Percentiles rank a stretch among this genome's conserved stretches.
These are phyloP conservation scores for Eupithecia subumbrata DNA, from an alignment of 2,888 invertebrate species.

Conservation along the genomic window DNA sequence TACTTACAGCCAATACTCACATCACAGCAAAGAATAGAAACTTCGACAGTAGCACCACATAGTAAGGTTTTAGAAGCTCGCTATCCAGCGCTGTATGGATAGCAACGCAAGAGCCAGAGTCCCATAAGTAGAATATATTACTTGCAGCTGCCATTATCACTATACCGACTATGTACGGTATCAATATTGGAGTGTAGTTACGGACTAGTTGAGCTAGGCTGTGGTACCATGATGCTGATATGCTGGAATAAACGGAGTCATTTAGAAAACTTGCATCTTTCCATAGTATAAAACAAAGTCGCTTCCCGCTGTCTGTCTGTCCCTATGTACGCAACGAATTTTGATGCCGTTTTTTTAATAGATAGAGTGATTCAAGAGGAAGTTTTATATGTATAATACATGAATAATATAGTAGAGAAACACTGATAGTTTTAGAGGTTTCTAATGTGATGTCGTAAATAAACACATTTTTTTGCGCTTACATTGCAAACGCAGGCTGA, in stretches of 20 bases:
- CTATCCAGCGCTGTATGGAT: conserved; percentile 84
- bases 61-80: conserved; percentile 79
- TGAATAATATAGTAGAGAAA: too few species aligned
- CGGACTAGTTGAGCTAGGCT: conserved; percentile 86
- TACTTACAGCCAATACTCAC: conserved; percentile 19
- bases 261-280: too few species aligned
- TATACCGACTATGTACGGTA: conserved; percentile 87
- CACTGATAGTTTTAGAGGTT: too few species aligned
- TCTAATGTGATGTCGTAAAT: too few species aligned
- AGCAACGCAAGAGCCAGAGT: conserved; percentile 16
- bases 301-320: too few species aligned
- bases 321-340: too few species aligned
- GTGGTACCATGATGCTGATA: conserved; percentile 83
- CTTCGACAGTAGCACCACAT: conserved; percentile 45
- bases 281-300: too few species aligned
- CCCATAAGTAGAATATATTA: conserved; percentile 61
- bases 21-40: conserved; percentile 18
- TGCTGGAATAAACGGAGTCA: conserved; percentile 64
- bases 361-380: too few species aligned
- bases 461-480: too few species aligned
- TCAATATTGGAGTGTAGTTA: conserved; percentile 86
- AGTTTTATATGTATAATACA: too few species aligned
- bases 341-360: too few species aligned
- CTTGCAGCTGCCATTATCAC: conserved; percentile 83
- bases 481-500: too few species aligned